Conservation (phyloP, 2,797 vertebrate species). For the Babyrousa celebensis region DNA sequence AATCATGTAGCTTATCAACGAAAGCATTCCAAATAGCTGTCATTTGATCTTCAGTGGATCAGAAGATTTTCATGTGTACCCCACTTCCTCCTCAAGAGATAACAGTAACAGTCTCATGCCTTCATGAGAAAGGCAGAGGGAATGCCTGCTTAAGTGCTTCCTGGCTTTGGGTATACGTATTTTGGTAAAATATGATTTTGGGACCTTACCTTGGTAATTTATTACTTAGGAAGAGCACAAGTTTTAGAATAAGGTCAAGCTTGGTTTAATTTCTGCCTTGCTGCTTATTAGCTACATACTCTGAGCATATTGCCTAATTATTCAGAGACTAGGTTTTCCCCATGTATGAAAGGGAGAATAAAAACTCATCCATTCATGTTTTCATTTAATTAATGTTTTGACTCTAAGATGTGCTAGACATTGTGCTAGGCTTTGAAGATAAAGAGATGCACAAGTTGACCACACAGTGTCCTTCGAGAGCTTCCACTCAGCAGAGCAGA, state of each 20-base stretch:
- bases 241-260: neutral
- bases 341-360: neutral
- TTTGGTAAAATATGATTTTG: neutral
- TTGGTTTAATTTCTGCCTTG: neutral
- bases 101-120: too few relatives aligned
- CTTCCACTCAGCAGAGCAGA: neutral
- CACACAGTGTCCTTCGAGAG: neutral
- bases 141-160: neutral
- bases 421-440: neutral
- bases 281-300: neutral
- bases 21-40: neutral
- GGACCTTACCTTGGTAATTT: neutral
- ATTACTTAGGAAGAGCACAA: neutral
- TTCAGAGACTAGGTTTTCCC: neutral
- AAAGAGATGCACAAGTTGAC: neutral
- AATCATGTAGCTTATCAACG: neutral
- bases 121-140: neutral
- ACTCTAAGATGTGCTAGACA: neutral
- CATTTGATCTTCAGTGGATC: neutral
- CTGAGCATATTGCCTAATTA: neutral
- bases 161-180: neutral
- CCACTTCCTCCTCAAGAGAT: neutral
- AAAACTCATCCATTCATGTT: neutral
- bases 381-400: neutral
- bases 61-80: neutral